Conservation (phyloP, 2,797 vertebrate species). For the Lophius americanus region DNA sequence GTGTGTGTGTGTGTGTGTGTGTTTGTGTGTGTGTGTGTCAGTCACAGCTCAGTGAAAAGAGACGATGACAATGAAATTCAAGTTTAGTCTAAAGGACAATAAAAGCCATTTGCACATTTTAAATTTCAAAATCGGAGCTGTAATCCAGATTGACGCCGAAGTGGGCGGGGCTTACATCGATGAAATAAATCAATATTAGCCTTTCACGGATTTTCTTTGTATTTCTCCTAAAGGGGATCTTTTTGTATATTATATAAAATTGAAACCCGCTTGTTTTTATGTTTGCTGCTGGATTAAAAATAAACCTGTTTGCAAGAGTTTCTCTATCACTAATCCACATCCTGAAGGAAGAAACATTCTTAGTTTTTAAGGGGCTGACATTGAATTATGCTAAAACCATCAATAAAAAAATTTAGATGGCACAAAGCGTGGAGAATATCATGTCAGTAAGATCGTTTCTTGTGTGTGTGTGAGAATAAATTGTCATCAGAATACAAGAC, state of each 20-base stretch:
- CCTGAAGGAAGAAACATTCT: not conserved
- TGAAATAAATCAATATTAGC: slow-evolving; percentile 26
- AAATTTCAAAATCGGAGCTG: slow-evolving; percentile 32
- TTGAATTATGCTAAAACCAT: slow-evolving; percentile 17
- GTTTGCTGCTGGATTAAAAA: not conserved
- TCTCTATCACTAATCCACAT: not conserved
- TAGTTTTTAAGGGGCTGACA: not conserved
- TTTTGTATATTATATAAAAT: not conserved
- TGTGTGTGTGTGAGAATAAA: slow-evolving; percentile 60
- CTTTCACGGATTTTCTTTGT: not conserved
- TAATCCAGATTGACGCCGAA: slow-evolving; percentile 10
- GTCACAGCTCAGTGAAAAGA: slow-evolving; percentile 41
- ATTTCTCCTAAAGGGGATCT: not conserved
- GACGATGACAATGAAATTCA: slow-evolving; percentile 40
- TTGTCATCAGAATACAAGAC: slow-evolving; percentile 68
- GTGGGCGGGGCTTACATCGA: slow-evolving; percentile 15
- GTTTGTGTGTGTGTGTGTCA: not conserved
- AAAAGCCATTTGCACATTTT: slow-evolving; percentile 49
- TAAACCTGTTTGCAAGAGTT: not conserved
- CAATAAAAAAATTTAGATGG: slow-evolving; percentile 4
- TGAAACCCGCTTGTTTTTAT: not conserved
- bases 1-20: slow-evolving; percentile 2
- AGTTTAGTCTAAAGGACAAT: slow-evolving; percentile 51
- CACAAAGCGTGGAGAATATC: slow-evolving; percentile 52
- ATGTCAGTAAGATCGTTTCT: slow-evolving; percentile 53